Conservation (phyloP, 2,797 vertebrate species). For the Microtus obscurus region DNA sequence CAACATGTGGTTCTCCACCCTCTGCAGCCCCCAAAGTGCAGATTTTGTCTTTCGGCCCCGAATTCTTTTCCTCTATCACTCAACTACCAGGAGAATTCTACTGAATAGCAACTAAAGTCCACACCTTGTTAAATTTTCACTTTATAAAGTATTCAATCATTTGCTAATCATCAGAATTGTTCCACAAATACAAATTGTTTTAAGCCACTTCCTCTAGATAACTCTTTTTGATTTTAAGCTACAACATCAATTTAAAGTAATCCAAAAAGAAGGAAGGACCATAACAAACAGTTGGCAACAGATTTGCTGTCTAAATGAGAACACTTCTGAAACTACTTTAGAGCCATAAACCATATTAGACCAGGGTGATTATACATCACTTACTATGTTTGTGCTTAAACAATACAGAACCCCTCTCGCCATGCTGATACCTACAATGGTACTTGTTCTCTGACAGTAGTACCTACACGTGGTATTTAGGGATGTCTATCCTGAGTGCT, state of each 20-base stretch:
- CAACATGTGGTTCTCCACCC: neutral
- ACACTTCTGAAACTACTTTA: slow-evolving; percentile 35
- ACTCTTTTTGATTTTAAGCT: slow-evolving; percentile 59
- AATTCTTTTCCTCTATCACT: neutral
- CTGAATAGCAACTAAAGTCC: slow-evolving; percentile 37
- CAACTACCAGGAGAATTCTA: neutral
- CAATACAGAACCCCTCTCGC: neutral
- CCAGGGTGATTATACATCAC: neutral
- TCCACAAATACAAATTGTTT: slow-evolving; percentile 61
- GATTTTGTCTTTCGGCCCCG: neutral
- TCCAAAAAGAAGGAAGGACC: neutral
- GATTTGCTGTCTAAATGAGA: neutral
- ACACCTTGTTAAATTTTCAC: slow-evolving; percentile 21
- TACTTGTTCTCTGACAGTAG: slow-evolving; percentile 31
- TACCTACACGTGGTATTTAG: neutral
- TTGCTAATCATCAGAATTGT: slow-evolving; percentile 41
- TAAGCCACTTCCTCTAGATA: slow-evolving; percentile 47
- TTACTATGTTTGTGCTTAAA: neutral
- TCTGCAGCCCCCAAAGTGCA: neutral
- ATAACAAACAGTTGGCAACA: slow-evolving; percentile 21
- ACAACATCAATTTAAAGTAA: slow-evolving; percentile 58
- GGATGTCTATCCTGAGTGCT: neutral
- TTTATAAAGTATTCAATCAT: slow-evolving; percentile 21
- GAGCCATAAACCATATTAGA: neutral
- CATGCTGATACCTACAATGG: neutral